phyloP scores from a whole-genome alignment of 2,113 vertebrate species.

The Sebastes schlegelii region DNA sequence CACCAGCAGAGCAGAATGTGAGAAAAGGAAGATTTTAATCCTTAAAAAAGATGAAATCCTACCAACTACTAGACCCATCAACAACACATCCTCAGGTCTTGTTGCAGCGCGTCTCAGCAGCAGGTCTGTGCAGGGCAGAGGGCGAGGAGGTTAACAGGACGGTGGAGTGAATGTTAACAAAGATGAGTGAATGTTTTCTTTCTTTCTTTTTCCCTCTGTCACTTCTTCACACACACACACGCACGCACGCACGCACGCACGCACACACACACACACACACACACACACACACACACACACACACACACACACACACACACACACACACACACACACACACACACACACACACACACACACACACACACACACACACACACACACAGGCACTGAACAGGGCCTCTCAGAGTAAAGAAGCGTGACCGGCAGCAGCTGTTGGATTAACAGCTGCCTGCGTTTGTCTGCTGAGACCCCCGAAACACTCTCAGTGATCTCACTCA shows the following conservation, averaged over 20 bases:
- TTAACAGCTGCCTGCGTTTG: constrained; percentile 70
- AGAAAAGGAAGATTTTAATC: background rate
- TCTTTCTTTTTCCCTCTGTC: background rate
- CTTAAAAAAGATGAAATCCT: background rate
- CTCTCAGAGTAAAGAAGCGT: constrained; percentile 57
- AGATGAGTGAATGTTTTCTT: constrained; percentile 16
- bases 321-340: background rate
- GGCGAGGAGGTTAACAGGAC: constrained; percentile 42
- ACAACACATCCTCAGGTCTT: background rate
- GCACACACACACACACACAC: constrained; percentile 29
- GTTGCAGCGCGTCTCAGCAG: background rate
- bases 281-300: constrained; percentile 1
- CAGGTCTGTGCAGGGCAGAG: constrained; percentile 1
- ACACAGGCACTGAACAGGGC: constrained; percentile 13
- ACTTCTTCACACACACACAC: constrained; percentile 3
- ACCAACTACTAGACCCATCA: background rate
- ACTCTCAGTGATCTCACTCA: constrained; percentile 19
- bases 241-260: constrained; percentile 12
- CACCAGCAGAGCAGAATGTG: background rate
- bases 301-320: background rate
- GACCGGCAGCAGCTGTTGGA: constrained; percentile 77
- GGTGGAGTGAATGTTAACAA: constrained; percentile 13
- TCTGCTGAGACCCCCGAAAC: constrained; percentile 37
- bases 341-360: constrained; percentile 12
- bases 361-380: background rate